A percentile compares a stretch with the other conserved stretches of the same genome.
Evolutionary conservation across 2,888 invertebrate genomes (phyloP).

Genomic region (Agonopterix arenella): DNA sequence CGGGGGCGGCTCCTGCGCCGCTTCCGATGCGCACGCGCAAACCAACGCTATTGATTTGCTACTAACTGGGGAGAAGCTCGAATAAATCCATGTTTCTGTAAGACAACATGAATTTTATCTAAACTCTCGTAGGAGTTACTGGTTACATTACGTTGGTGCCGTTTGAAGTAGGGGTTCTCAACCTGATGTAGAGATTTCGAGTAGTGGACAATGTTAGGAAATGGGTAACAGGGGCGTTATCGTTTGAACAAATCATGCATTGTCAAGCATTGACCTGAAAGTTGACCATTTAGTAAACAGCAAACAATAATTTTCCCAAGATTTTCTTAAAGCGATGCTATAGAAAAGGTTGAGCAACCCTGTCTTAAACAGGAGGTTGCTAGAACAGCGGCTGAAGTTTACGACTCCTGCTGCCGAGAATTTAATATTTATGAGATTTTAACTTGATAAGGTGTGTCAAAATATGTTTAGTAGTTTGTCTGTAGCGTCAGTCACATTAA

Average conservation of each 20-base stretch:
- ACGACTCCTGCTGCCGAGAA: slow-evolving; percentile 10
- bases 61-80: slow-evolving; percentile 31
- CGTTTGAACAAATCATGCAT: no score
- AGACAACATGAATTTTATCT: slow-evolving; percentile 31
- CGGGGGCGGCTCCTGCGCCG: slow-evolving; percentile 42
- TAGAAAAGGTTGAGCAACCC: no score
- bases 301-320: no score
- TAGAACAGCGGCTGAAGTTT: slow-evolving; percentile 11
- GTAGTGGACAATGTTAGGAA: no score
- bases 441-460: slow-evolving; percentile 11
- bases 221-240: no score
- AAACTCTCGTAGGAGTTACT: slow-evolving; percentile 15
- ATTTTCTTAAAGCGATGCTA: no score
- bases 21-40: slow-evolving; percentile 25
- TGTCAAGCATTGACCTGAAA: no score
- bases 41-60: slow-evolving; percentile 27
- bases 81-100: slow-evolving; percentile 40
- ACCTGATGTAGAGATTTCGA: not conserved
- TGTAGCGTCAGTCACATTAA: no score
- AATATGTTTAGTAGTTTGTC: not conserved
- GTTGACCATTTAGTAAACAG: no score
- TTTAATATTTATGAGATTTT: slow-evolving; percentile 21
- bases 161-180: not conserved
- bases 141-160: slow-evolving; percentile 7
- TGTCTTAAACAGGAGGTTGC: slow-evolving; percentile 3